A percentile compares a stretch with the other conserved stretches of the same genome.
Evolutionary conservation across 2,113 vertebrate genomes (phyloP).

Genomic region (Pogona vitticeps): DNA sequence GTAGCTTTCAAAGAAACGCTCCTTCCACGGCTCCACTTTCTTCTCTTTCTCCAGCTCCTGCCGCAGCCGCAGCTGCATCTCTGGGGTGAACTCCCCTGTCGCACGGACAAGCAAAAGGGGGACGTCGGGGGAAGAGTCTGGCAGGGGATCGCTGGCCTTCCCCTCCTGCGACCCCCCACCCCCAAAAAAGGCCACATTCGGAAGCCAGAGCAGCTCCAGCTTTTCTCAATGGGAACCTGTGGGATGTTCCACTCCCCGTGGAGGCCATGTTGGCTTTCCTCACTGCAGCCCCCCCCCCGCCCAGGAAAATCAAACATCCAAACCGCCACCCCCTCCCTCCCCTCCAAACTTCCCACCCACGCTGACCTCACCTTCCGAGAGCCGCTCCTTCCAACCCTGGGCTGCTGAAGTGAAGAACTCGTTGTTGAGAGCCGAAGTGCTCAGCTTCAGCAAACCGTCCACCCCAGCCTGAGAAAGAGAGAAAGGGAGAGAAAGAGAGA

Average conservation of each 20-base stretch:
- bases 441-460: slow-evolving; percentile 91
- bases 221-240: background rate
- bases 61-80: slow-evolving; percentile 94
- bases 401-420: slow-evolving; percentile 98
- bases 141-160: background rate
- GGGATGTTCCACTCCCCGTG: background rate
- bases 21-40: slow-evolving; percentile 96
- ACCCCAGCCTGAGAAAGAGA: slow-evolving; percentile 81
- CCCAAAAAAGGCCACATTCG: no score
- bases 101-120: background rate
- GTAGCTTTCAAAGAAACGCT: slow-evolving; percentile 94
- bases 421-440: slow-evolving; percentile 93
- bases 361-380: slow-evolving; percentile 86
- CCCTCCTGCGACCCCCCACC: background rate
- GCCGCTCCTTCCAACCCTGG: slow-evolving; percentile 95
- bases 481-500: background rate
- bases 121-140: background rate
- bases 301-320: no score
- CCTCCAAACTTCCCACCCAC: fast-evolving
- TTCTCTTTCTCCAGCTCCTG: slow-evolving; percentile 98
- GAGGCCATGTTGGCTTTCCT: background rate
- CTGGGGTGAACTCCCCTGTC: slow-evolving; percentile 94
- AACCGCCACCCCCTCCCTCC: fast-evolving
- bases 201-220: background rate
- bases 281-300: background rate